Evolutionary conservation across 2,888 invertebrate species (phyloP), one percentile per base, ranked within the genome.

Genomic region (Hyles lineata): DNA sequence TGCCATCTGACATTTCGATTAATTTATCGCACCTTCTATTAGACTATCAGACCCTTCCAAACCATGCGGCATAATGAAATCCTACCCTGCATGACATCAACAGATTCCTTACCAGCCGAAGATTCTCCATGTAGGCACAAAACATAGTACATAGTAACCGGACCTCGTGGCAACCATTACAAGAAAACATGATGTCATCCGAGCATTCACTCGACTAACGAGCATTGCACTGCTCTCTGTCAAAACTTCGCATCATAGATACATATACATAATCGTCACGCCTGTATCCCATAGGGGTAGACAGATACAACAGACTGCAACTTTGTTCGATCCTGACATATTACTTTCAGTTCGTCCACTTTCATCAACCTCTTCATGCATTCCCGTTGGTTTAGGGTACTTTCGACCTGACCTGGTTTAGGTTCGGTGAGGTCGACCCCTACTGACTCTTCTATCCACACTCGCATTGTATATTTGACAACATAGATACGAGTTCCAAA

Each of bases 101-200:
- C 61, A 62, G 61, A 71, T 62, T 71, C 50, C 62, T 52, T 29
- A 52, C 52, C n/a, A 4, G 70, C n/a, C 29, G 17, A 29, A 62
- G 29, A 15, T 23, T 15, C n/a, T 21, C n/a, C 29, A 21, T 50
- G 21, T n/a, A 52, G 43, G 23, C 55, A 72, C 35, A 59, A 43
- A 2, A 32, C 19, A 35, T 35, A 55, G 67, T 67, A 67, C 23
- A 29, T 25, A n/a, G 69, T 63, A 73, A 73, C 50, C 73, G 63
- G 62, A 73, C 70, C 63, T 63, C 76, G 78, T 81, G 82, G 82
- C 81, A 78, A 80, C 82, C 74, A 70, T 83, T 83, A 79, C 77
- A 78, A 80, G 82, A 78, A 79, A 77, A 76, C 75, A 79, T 87
- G 87, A 84, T 89, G 84, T 88, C 89, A 89, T 60, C 15, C 71